Conservation (phyloP, 2,888 invertebrate species). For the Cynaeus angustus region DNA sequence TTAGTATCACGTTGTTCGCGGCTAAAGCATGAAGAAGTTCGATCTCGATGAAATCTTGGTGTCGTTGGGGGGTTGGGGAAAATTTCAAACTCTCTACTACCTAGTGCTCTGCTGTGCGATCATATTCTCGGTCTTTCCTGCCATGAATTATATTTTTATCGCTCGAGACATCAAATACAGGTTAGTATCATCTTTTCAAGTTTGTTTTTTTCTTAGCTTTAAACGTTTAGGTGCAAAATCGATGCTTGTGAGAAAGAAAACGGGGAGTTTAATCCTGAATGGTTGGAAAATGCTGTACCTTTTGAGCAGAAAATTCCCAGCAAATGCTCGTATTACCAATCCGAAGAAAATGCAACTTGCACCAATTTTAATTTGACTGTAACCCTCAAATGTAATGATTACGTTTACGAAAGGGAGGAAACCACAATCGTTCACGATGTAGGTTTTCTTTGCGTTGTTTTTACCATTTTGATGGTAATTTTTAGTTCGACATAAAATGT, state of each 20-base stretch:
- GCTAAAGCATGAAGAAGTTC: slow-evolving; percentile 38
- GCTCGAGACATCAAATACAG: slow-evolving; percentile 63
- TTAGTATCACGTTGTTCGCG: slow-evolving; percentile 2
- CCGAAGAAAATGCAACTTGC: slow-evolving; percentile 50
- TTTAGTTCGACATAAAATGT: slow-evolving; percentile 78
- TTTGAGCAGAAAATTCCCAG: slow-evolving; percentile 59
- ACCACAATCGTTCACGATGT: slow-evolving; percentile 67
- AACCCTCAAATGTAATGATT: slow-evolving; percentile 60
- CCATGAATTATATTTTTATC: slow-evolving; percentile 63
- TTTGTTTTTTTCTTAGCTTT: slow-evolving; percentile 1
- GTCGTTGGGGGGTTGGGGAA: slow-evolving; percentile 71
- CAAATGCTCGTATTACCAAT: slow-evolving; percentile 59
- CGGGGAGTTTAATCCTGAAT: slow-evolving; percentile 67
- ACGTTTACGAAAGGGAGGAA: slow-evolving; percentile 65
- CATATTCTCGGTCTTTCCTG: slow-evolving; percentile 59
- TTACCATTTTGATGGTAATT: slow-evolving; percentile 47
- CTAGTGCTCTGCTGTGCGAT: slow-evolving; percentile 59
- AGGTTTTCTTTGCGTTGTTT: slow-evolving; percentile 53
- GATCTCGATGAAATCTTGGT: slow-evolving; percentile 41
- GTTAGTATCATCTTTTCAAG: slow-evolving; percentile 50
- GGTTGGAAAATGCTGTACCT: slow-evolving; percentile 73
- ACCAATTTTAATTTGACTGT: slow-evolving; percentile 51
- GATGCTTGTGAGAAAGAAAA: slow-evolving; percentile 73
- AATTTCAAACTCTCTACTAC: slow-evolving; percentile 68
- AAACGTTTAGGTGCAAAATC: slow-evolving; percentile 71